These are phyloP conservation scores for Ursus arctos DNA, from an alignment of 2,113 vertebrate genomes.

Conservation along the genomic window DNA sequence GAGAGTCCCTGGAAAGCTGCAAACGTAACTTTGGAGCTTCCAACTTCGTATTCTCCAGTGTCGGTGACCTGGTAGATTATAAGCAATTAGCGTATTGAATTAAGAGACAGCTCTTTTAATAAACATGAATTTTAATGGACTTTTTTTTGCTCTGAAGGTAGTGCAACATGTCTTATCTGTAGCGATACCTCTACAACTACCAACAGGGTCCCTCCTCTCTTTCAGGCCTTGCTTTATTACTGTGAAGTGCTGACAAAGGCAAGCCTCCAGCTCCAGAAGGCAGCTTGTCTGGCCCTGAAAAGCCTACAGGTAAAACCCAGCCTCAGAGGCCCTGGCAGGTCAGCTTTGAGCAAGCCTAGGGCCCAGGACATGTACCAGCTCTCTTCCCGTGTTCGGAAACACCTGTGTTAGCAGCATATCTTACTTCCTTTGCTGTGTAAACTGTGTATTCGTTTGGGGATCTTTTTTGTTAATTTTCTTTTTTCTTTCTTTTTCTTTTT, in stretches of 20 bases:
- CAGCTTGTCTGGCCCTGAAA: slow-evolving; percentile 94
- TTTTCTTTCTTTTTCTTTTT: background rate
- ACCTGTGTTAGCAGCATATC: background rate
- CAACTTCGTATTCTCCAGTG: background rate
- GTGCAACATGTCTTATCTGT: background rate
- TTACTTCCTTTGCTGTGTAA: background rate
- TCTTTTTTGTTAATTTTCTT: background rate
- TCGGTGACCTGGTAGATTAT: background rate
- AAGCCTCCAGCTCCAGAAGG: slow-evolving; percentile 92
- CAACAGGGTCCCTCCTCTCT: background rate
- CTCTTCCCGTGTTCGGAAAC: background rate
- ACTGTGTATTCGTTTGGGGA: background rate
- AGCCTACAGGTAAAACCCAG: slow-evolving; percentile 92
- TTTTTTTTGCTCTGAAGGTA: background rate
- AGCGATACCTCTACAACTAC: too few relatives aligned
- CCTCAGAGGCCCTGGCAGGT: background rate
- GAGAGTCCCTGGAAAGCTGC: background rate
- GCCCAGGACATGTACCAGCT: accelerated
- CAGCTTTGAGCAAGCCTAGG: background rate
- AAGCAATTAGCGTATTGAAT: background rate
- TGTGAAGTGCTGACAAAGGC: slow-evolving; percentile 94
- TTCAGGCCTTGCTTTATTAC: slow-evolving; percentile 95
- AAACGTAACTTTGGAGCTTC: background rate
- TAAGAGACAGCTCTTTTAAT: background rate
- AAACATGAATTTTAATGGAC: background rate